Evolutionary conservation across 1,140 invertebrate species (phyloP).

Genomic region (Riptortus pedestris): DNA sequence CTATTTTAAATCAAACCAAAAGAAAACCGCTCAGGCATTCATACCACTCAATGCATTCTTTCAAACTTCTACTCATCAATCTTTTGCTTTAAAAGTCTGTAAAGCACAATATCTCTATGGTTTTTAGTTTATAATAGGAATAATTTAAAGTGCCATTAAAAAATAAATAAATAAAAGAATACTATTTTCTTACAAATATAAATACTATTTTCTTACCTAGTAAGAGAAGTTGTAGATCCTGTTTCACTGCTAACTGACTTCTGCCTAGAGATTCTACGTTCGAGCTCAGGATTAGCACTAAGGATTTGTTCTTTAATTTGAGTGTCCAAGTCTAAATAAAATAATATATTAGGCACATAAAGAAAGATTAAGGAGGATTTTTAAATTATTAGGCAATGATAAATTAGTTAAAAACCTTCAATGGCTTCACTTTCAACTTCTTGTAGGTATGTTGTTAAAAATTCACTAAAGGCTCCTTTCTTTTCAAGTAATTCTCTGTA

Average conservation of each 20-base stretch:
- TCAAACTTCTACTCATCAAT: no score
- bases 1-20: no score
- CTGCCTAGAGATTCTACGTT: conserved; percentile 23
- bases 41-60: no score
- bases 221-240: conserved; percentile 27
- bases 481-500: conserved; percentile 71
- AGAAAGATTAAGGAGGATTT: no score
- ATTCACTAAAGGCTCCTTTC: conserved; percentile 71
- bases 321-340: conserved; percentile 26
- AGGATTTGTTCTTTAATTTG: conserved; percentile 26
- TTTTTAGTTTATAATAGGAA: no score
- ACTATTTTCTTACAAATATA: no score
- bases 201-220: conserved; percentile 19
- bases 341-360: conserved; percentile 2
- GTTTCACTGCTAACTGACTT: conserved; percentile 27
- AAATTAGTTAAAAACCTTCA: conserved; percentile 23
- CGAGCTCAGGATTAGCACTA: conserved; percentile 20
- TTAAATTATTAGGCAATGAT: no score
- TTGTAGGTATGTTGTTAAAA: conserved; percentile 68
- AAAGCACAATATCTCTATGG: no score
- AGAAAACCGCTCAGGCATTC: no score
- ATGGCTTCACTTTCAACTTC: conserved; percentile 44
- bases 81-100: no score
- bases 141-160: no score
- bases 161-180: no score